Evolutionary conservation across 2,113 vertebrate species (phyloP).

Genomic region (Nycticorax nycticorax): DNA sequence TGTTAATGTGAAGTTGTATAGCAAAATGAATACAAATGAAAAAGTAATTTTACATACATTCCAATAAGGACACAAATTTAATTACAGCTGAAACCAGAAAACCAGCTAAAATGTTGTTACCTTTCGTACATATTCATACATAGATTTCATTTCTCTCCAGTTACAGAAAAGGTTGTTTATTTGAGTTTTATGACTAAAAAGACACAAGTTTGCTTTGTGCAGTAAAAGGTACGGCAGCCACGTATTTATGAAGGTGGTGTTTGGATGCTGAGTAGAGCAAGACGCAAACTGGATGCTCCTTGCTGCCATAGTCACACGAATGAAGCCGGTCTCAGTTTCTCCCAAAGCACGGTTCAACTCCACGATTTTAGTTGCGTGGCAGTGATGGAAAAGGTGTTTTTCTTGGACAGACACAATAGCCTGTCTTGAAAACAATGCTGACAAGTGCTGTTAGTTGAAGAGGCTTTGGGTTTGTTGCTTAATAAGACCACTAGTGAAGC

Average conservation of each 20-base stretch:
- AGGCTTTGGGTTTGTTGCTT: not conserved
- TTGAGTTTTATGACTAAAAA: not conserved
- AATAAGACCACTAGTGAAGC: not conserved
- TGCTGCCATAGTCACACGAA: not conserved
- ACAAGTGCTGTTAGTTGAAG: not conserved
- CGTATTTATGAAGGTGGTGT: not conserved
- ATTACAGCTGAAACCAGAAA: not conserved
- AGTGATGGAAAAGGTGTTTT: not conserved
- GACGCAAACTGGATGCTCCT: not conserved
- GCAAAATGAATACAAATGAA: not conserved
- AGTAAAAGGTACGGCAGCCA: not conserved
- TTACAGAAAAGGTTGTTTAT: not conserved
- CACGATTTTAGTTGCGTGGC: not conserved
- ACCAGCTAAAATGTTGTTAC: not conserved
- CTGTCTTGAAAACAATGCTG: not conserved
- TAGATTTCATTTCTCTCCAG: not conserved
- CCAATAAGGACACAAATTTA: not conserved
- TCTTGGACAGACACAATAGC: not conserved
- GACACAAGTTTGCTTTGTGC: not conserved
- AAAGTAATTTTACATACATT: not conserved
- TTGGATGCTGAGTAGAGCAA: not conserved
- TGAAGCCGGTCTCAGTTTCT: not conserved
- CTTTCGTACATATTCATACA: not conserved
- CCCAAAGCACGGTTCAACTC: not conserved
- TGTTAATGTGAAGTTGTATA: not conserved